Base-by-base conservation (phyloP, 2,113 vertebrate genomes). In the Platysteira castanea region DNA sequence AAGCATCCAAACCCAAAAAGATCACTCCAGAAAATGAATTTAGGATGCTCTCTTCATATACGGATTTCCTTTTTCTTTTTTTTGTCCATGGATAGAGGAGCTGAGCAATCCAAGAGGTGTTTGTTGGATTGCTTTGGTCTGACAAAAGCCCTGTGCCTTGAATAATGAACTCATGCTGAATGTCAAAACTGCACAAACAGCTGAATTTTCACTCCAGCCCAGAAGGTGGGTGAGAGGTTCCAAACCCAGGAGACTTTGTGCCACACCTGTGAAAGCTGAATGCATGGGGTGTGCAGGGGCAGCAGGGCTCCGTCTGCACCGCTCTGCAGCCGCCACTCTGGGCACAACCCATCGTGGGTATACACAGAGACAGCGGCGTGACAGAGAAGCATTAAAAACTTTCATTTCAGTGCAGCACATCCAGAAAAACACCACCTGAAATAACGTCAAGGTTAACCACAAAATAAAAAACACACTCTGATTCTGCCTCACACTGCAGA, bases 11-110 rank as follows among this genome's bases (percentile, higher is more conserved):
- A 47, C 28, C 27, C 37, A n/a, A 54, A 56, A 75, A 18, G 13
- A 54, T 76, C 23, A 15, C 30, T 26, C 18, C 33, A 79, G 42
- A 56, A 92, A 67, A 67, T 18, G 1, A 57, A 31, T 4, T 74
- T 37, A 42, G 31, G 35, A 56, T 88, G 11, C 14, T 35, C n/a
- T 68, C 28, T 46, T 88, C 30, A 31, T 7, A 47, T 33, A 49
- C 0, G 0, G 22, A 23, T 82, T 75, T 70, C 16, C 8, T 14
- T 57, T 21, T n/a, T 13, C 3, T 71, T 16, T 7, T 33, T 7
- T 33, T 17, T 15, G 8, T 2, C 23, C 4, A 39, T 4, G 17
- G 39, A 7, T 37, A 68, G 53, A 64, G 26, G 19, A 61, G 60
- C 70, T 86, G 76, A 68, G 18, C 21, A 56, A 47, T 47, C 23